Conservation (phyloP, 2,113 vertebrate species). For the Hymenochirus boettgeri region DNA sequence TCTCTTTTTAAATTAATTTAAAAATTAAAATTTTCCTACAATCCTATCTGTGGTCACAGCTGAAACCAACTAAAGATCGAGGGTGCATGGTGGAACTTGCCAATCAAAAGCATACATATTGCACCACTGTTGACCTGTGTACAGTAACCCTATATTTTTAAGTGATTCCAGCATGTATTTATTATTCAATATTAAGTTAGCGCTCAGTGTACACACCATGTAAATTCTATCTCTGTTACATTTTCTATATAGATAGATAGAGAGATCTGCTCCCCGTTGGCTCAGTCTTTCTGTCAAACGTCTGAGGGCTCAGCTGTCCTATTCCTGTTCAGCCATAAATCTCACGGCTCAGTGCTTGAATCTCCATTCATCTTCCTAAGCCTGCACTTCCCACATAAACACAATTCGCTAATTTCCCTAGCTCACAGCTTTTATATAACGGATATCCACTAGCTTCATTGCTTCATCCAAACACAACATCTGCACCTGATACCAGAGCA, state of each 20-base stretch:
- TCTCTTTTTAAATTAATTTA: no score
- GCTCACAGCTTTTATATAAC: conserved; percentile 20
- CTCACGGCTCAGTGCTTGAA: conserved; percentile 29
- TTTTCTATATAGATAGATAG: no score
- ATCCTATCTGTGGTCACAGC: no score
- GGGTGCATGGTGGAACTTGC: no score
- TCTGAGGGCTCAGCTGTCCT: conserved; percentile 24
- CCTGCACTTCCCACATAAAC: conserved; percentile 26
- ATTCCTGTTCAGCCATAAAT: conserved; percentile 28
- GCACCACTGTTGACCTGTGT: no score
- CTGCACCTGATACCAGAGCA: conserved; percentile 15
- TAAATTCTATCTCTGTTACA: not conserved
- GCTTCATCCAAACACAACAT: conserved; percentile 13
- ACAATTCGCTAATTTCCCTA: conserved; percentile 32
- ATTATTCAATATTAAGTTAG: no score
- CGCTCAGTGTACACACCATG: not conserved
- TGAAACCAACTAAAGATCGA: no score
- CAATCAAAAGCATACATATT: no score
- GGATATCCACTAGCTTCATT: conserved; percentile 11
- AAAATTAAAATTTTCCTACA: no score
- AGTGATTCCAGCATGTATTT: no score
- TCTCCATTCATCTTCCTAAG: conserved; percentile 20
- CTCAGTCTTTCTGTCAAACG: not conserved
- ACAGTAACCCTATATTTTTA: no score
- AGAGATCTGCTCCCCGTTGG: not conserved